A percentile compares a stretch with the other conserved stretches of the same genome.
phyloP scores from a whole-genome alignment of 2,797 vertebrate species.

The Vespertilio murinus region DNA sequence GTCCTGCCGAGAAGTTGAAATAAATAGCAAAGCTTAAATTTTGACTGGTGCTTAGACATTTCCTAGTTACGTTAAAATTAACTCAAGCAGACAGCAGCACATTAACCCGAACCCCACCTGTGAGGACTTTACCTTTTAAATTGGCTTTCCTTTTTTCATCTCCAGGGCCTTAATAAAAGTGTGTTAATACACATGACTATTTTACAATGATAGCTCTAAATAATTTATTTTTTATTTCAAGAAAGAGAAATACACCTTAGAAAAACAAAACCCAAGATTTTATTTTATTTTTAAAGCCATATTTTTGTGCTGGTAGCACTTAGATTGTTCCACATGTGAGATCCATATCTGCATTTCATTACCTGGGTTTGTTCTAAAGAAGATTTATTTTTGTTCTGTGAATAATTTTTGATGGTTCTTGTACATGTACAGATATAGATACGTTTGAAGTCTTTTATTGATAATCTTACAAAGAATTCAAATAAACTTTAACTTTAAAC shows the following conservation, averaged over 20 bases:
- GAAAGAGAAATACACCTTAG: slow-evolving; percentile 81
- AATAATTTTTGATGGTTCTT: slow-evolving; percentile 89
- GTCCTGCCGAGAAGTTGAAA: slow-evolving; percentile 33
- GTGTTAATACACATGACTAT: slow-evolving; percentile 84
- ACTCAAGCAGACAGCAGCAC: slow-evolving; percentile 60
- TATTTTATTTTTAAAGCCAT: slow-evolving; percentile 84
- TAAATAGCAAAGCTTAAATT: slow-evolving; percentile 66
- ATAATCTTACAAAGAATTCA: slow-evolving; percentile 88
- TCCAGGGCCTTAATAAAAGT: slow-evolving; percentile 86
- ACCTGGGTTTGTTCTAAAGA: slow-evolving; percentile 88
- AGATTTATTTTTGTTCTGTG: slow-evolving; percentile 91
- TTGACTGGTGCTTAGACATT: slow-evolving; percentile 70
- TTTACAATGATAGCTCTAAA: slow-evolving; percentile 85
- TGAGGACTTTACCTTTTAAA: slow-evolving; percentile 81
- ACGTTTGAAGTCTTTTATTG: slow-evolving; percentile 89
- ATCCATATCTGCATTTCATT: slow-evolving; percentile 87
- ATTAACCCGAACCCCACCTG: slow-evolving; percentile 71
- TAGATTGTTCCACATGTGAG: slow-evolving; percentile 83
- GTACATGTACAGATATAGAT: slow-evolving; percentile 89
- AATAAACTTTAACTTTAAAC: slow-evolving; percentile 90
- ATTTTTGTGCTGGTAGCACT: slow-evolving; percentile 87
- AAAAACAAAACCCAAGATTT: slow-evolving; percentile 82
- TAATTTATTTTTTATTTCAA: slow-evolving; percentile 89
- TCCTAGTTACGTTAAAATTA: slow-evolving; percentile 66
- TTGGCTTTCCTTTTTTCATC: slow-evolving; percentile 79